Percentiles rank a stretch among this genome's conserved stretches.
phyloP scores from a whole-genome alignment of 2,888 invertebrate species.

The Agrilus cyanescens region DNA sequence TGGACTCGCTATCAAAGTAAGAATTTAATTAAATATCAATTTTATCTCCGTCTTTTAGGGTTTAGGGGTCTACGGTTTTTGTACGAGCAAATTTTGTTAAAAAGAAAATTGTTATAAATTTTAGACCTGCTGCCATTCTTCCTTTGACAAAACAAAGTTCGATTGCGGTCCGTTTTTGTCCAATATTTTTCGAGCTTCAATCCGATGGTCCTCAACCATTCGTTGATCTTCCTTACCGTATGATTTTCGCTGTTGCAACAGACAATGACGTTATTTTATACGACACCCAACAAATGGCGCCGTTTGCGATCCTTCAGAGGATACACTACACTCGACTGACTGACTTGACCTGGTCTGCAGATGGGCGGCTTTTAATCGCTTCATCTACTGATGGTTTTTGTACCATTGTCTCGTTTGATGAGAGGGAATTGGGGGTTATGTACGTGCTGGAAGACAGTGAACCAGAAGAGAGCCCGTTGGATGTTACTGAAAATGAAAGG shows the following conservation, averaged over 20 bases:
- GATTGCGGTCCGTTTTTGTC: conserved; percentile 73
- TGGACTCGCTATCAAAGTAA: conserved; percentile 26
- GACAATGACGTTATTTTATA: conserved; percentile 75
- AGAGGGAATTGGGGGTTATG: conserved; percentile 56
- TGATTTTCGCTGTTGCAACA: conserved; percentile 87
- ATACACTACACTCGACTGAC: conserved; percentile 85
- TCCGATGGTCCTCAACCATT: conserved; percentile 41
- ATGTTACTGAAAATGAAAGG: conserved; percentile 24
- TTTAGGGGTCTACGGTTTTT: no score
- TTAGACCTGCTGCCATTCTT: conserved; percentile 64
- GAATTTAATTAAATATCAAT: conserved; percentile 16
- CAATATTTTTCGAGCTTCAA: conserved; percentile 54
- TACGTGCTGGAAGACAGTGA: conserved; percentile 38
- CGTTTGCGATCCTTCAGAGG: conserved; percentile 69
- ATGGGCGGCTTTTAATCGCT: conserved; percentile 62
- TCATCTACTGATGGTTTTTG: conserved; percentile 88
- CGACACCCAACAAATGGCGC: conserved; percentile 73
- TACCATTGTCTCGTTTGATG: conserved; percentile 66
- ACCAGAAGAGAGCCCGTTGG: conserved; percentile 23
- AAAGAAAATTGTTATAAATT: conserved; percentile 16
- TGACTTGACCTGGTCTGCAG: conserved; percentile 76
- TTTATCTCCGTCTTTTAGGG: not conserved
- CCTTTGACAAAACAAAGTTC: conserved; percentile 74
- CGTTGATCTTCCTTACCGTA: conserved; percentile 58
- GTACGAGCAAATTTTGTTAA: no score